A percentile compares a stretch with the other conserved stretches of the same genome.
phyloP scores from a whole-genome alignment of 2,113 vertebrate genomes.

The Gnathonemus echidnorhynchus region DNA sequence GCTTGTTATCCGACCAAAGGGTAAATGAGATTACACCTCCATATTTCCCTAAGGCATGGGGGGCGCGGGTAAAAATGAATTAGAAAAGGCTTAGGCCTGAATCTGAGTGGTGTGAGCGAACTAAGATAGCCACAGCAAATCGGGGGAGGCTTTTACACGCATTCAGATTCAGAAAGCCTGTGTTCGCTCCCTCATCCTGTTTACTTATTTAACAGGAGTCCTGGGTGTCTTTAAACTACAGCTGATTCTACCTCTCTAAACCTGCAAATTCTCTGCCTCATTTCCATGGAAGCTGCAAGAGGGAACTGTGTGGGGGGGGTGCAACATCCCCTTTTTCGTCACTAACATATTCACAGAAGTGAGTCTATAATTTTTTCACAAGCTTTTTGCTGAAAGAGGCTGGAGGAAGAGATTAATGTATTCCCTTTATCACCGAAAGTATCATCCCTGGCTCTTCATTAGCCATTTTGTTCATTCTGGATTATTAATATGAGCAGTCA shows the following conservation, averaged over 20 bases:
- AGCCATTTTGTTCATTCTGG: slow-evolving; percentile 14
- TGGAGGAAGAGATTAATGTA: neutral
- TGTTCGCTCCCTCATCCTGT: slow-evolving; percentile 16
- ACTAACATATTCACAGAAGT: neutral
- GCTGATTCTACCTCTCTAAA: neutral
- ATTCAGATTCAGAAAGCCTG: slow-evolving; percentile 23
- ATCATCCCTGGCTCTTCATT: neutral
- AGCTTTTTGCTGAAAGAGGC: neutral
- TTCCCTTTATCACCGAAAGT: neutral
- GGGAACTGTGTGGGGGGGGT: neutral
- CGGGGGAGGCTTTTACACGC: slow-evolving; percentile 37
- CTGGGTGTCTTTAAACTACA: slow-evolving; percentile 7
- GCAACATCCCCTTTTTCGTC: neutral
- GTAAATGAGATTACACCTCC: slow-evolving; percentile 64
- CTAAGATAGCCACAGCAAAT: slow-evolving; percentile 20
- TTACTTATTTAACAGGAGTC: neutral
- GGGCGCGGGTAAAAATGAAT: slow-evolving; percentile 15
- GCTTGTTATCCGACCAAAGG: slow-evolving; percentile 43
- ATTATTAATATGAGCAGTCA: slow-evolving; percentile 8
- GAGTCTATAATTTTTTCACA: neutral
- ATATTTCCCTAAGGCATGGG: slow-evolving; percentile 32
- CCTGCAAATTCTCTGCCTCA: neutral
- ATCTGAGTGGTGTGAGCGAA: slow-evolving; percentile 18
- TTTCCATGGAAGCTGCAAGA: slow-evolving; percentile 5
- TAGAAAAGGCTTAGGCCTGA: slow-evolving; percentile 40